Conservation (phyloP, 1,140 invertebrate genomes). For the Macrostomum lignano region DNA sequence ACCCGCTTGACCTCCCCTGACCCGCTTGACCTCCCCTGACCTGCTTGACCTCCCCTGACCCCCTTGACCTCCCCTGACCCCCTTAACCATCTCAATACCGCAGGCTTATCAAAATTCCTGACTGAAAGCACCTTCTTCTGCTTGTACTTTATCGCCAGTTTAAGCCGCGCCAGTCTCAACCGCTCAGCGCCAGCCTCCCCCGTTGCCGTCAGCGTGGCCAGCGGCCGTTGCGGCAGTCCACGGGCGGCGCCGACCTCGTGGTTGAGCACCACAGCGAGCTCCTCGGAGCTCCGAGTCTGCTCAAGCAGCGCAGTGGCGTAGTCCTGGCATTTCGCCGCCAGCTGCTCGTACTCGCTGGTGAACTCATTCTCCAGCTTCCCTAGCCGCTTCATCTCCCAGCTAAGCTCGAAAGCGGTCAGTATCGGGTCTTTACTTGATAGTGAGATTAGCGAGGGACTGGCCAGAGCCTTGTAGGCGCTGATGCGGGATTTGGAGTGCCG, state of each 20-base stretch:
- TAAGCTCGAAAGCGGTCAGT: constrained; percentile 66
- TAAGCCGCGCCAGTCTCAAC: constrained; percentile 73
- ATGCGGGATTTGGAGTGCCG: constrained; percentile 51
- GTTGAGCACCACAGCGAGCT: constrained; percentile 52
- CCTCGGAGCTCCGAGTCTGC: constrained; percentile 63
- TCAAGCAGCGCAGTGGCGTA: constrained; percentile 68
- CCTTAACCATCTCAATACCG: too few relatives aligned
- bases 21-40: too few relatives aligned
- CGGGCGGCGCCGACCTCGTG: constrained; percentile 13
- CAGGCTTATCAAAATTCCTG: too few relatives aligned
- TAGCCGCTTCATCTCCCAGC: constrained; percentile 58
- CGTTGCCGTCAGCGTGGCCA: constrained; percentile 40
- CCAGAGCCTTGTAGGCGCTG: constrained; percentile 53
- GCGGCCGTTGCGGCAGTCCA: constrained; percentile 9
- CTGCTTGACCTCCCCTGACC: too few relatives aligned
- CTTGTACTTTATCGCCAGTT: constrained; percentile 75
- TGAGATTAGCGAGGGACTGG: constrained; percentile 44
- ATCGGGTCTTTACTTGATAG: constrained; percentile 72
- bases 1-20: too few relatives aligned
- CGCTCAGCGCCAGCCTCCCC: constrained; percentile 54
- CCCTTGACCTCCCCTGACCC: too few relatives aligned
- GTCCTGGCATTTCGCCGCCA: constrained; percentile 63
- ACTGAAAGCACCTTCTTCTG: constrained; percentile 62
- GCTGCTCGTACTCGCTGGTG: constrained; percentile 47
- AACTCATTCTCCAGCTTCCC: constrained; percentile 89